phyloP scores from a whole-genome alignment of 2,797 vertebrate species.

The Neopelma chrysocephalum region DNA sequence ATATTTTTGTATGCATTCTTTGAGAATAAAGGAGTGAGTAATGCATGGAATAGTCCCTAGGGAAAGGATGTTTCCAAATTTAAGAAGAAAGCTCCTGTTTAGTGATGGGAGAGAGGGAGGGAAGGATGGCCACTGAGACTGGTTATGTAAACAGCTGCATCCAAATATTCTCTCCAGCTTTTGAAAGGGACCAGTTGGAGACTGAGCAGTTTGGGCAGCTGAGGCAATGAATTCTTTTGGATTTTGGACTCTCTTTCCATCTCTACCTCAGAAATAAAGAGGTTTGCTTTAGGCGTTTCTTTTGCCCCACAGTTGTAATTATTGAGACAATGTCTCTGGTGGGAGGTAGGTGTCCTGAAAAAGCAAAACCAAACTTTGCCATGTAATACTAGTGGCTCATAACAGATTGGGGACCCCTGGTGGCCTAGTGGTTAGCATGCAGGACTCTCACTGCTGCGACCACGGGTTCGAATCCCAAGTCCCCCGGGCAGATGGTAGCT shows the following conservation, averaged over 20 bases:
- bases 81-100: neutral
- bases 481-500: too few relatives aligned
- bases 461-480: too few relatives aligned
- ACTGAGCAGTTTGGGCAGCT: neutral
- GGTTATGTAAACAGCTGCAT: neutral
- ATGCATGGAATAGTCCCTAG: neutral
- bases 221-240: neutral
- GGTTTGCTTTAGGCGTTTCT: fast-evolving
- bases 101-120: neutral
- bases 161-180: neutral
- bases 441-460: too few relatives aligned
- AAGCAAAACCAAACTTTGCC: neutral
- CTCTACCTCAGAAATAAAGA: neutral
- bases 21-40: neutral
- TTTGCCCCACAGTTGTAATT: neutral
- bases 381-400: too few relatives aligned
- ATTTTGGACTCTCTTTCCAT: neutral
- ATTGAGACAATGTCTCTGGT: neutral
- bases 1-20: too few relatives aligned
- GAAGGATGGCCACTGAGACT: neutral
- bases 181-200: neutral
- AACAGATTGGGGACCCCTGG: too few relatives aligned
- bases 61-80: neutral
- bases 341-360: fast-evolving
- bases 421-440: too few relatives aligned